Base-by-base conservation (phyloP, 1,140 invertebrate genomes). In the Cheumatopsyche charites region DNA sequence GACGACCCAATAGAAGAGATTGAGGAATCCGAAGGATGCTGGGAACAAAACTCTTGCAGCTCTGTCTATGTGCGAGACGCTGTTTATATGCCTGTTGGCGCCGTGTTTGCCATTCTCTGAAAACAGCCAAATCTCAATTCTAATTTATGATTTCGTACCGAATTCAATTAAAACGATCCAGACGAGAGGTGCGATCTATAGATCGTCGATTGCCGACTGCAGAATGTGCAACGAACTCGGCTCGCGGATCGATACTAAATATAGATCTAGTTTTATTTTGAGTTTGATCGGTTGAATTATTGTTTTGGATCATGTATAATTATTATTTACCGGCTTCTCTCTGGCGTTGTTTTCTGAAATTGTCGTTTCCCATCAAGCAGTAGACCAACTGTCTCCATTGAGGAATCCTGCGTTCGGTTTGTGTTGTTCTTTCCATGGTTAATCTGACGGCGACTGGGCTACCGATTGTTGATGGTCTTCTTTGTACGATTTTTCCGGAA, bases 41-140 rank as follows among this genome's bases (percentile, higher is more conserved):
- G 95, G 95, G 80, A 98, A 98, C 15, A 95, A 81, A 62, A 96
- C 83, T 29, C 95, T 85, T 0, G 95, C 92, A 0, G 93, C 87
- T 77, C 89, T 87, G 82, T 98, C 95, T 70, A 97, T 95, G 79
- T 90, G 85, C 0, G 93, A 95, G 11, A 95, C 94, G 78, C 92
- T 94, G 81, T 96, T 96, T 70, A 93, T 89, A 80, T 92, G 90
- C 41, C 89, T 84, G 19, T 85, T 82, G 62, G 86, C 83, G 2
- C 85, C 86, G 49, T 86, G 82, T 76, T 84, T 80, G 36, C 81
- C 80, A 78, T 82, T 82, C 55, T 76, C 75, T 76, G 67, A 62
- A 77, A 76, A 63, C 69, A 45, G 25, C 0, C 68, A 62, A 65
- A 52, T 13, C 6, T 7, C 4, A 5, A 43, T 15, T 43, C 15